Evolutionary conservation across 2,888 invertebrate genomes (phyloP).

Genomic region (Doris montereyensis): DNA sequence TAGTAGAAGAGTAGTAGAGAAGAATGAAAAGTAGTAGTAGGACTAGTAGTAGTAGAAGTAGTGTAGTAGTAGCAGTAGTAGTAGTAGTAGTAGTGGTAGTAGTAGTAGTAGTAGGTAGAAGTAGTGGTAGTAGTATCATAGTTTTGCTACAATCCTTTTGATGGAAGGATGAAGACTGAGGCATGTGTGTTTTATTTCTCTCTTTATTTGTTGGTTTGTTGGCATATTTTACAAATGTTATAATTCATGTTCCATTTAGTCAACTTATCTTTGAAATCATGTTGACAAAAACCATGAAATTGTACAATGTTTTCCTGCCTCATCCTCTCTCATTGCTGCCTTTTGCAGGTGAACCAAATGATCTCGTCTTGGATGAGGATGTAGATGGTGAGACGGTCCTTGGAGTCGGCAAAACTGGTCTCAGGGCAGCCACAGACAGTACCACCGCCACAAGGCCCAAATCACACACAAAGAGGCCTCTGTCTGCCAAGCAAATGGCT

Average conservation of each 20-base stretch:
- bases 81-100: constrained; percentile 6
- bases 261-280: not conserved
- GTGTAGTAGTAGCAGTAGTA: not conserved
- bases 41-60: not conserved
- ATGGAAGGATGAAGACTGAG: too few relatives aligned
- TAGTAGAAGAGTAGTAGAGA: too few relatives aligned
- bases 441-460: constrained; percentile 44
- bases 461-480: constrained; percentile 47
- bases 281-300: not conserved
- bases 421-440: constrained; percentile 50
- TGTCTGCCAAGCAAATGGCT: constrained; percentile 53
- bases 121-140: not conserved
- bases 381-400: constrained; percentile 63
- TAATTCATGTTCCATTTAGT: not conserved
- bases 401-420: constrained; percentile 61
- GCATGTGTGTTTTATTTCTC: too few relatives aligned
- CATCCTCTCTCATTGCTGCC: too few relatives aligned
- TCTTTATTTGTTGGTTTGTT: not conserved
- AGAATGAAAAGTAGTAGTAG: not conserved
- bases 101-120: constrained; percentile 9
- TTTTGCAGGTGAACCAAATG: too few relatives aligned
- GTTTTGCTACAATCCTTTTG: too few relatives aligned
- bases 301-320: not conserved
- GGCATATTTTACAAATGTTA: not conserved
- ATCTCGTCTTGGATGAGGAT: constrained; percentile 65